Evolutionary conservation across 2,797 vertebrate genomes (phyloP).

Genomic region (Kryptopterus vitreolus): DNA sequence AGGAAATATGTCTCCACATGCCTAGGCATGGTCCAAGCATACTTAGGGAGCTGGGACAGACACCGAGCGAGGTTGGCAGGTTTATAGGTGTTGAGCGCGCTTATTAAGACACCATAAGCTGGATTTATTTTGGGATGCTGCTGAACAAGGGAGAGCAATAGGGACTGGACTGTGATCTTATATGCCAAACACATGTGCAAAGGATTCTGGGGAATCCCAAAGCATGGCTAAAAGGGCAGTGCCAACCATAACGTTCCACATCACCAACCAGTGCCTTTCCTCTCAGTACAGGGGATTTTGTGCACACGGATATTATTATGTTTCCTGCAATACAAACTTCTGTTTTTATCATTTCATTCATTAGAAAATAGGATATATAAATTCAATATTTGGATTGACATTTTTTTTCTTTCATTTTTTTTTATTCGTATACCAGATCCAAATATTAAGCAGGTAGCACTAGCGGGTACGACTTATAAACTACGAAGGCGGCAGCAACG

Average conservation of each 20-base stretch:
- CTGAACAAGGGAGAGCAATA: conserved; percentile 15
- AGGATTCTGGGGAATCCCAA: conserved; percentile 58
- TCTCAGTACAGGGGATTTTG: background rate
- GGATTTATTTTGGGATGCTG: conserved; percentile 24
- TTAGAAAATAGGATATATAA: too few relatives aligned
- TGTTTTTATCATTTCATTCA: background rate
- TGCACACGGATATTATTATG: background rate
- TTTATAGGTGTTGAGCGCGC: conserved; percentile 51
- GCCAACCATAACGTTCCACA: conserved; percentile 12
- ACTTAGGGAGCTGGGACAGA: conserved; percentile 4
- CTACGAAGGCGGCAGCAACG: too few relatives aligned
- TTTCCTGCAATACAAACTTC: too few relatives aligned
- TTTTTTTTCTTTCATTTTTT: too few relatives aligned
- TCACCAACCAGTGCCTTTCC: background rate
- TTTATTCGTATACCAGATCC: too few relatives aligned
- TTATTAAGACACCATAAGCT: conserved; percentile 48
- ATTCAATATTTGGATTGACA: too few relatives aligned
- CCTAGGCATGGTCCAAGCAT: conserved; percentile 11
- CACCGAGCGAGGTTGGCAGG: conserved; percentile 35
- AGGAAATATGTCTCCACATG: conserved; percentile 19
- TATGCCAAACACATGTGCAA: conserved; percentile 61
- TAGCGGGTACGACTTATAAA: background rate
- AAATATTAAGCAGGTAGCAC: too few relatives aligned
- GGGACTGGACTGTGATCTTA: conserved; percentile 45
- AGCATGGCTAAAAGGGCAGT: conserved; percentile 47